Conservation (phyloP, 1,140 invertebrate species). For the Bicyclus anynana region DNA sequence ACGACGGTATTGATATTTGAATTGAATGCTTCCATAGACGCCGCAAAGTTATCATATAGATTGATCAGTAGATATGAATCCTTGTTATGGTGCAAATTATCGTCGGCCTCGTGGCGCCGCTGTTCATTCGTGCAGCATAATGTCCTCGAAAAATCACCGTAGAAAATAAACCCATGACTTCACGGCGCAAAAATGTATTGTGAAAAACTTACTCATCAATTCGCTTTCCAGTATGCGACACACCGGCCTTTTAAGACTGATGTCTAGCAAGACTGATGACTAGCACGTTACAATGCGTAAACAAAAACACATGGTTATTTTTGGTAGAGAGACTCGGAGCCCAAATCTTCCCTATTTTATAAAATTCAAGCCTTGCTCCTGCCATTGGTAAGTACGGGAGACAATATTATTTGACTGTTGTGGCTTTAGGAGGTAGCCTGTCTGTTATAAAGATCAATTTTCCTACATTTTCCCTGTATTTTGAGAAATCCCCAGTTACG, state of each 20-base stretch:
- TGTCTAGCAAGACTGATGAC: no score
- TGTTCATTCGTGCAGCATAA: background rate
- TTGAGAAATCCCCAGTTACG: no score
- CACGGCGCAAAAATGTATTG: conserved; percentile 26
- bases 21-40: conserved; percentile 62
- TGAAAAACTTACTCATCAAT: conserved; percentile 32
- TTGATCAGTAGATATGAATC: conserved; percentile 55
- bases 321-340: no score
- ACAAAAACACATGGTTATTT: no score
- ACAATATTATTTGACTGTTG: no score
- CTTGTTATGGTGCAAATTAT: conserved; percentile 46
- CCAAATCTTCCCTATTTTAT: no score
- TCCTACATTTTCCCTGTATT: no score
- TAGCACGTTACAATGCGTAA: conserved; percentile 23
- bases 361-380: no score
- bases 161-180: conserved; percentile 24
- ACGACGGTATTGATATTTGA: conserved; percentile 57
- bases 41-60: conserved; percentile 52
- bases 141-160: conserved; percentile 5
- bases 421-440: no score
- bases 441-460: no score
- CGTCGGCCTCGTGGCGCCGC: conserved; percentile 19
- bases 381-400: no score
- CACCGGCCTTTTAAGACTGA: conserved; percentile 15
- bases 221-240: conserved; percentile 11